Conservation (phyloP, 1,140 invertebrate genomes). For the Drosophila sechellia region DNA sequence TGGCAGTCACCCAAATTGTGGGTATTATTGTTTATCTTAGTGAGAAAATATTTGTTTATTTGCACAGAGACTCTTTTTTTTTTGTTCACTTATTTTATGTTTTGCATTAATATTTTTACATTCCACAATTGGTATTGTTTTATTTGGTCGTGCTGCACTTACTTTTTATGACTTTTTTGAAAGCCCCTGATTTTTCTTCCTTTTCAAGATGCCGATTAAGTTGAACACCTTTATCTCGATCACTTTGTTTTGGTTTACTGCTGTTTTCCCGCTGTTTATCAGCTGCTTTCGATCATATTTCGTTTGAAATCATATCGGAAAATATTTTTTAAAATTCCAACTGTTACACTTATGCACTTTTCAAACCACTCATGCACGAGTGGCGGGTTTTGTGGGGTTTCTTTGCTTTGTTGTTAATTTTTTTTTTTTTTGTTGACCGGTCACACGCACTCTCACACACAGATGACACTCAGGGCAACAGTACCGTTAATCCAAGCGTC, state of each 20-base stretch:
- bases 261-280: constrained; percentile 30
- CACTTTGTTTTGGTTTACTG: constrained; percentile 37
- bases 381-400: neutral
- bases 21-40: constrained; percentile 68
- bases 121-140: constrained; percentile 27
- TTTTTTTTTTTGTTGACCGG: constrained; percentile 38
- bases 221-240: constrained; percentile 28
- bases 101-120: constrained; percentile 35
- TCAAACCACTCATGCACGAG: neutral
- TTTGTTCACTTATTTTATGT: constrained; percentile 18
- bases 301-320: constrained; percentile 16
- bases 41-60: constrained; percentile 79
- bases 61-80: constrained; percentile 42
- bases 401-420: neutral
- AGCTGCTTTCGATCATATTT: constrained; percentile 57
- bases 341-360: constrained; percentile 13
- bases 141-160: constrained; percentile 47
- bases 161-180: constrained; percentile 19
- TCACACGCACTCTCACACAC: constrained; percentile 22
- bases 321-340: neutral
- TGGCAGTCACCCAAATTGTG: constrained; percentile 17
- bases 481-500: constrained; percentile 43
- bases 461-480: constrained; percentile 21
- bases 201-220: constrained; percentile 63
- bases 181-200: constrained; percentile 12